Evolutionary conservation across 2,797 vertebrate genomes (phyloP), one percentile per base, ranked within the genome.

Genomic region (Danio tinwini): DNA sequence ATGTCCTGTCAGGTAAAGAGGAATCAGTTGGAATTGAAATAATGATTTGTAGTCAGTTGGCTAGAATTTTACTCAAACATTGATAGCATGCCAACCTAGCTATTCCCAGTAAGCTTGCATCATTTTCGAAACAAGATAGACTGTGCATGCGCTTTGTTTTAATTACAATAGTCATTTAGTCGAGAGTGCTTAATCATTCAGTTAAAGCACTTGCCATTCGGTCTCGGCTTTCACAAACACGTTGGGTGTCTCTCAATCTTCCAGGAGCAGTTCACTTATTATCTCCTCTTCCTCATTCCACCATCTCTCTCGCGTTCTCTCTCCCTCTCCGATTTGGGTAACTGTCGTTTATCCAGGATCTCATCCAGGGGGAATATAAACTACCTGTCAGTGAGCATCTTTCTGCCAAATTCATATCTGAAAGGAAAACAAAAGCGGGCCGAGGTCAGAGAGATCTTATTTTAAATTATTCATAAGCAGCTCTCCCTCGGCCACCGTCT

Each of bases 401-500:
- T 91, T 88, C 89, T 91, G 86, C 86, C 87, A 89, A 93, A 93
- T 93, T 93, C 91, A 92, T 93, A 93, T 92, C 91, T 89, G 89
- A 92, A 90, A 87, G 87, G 89, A 92, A 93, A 92, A 91, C 92
- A 91, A 90, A 91, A 89, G 89, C 88, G 89, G 87, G 89, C 85
- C 61, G 86, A 91, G 93, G 93, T 93, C 92, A 90, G 86, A 81
- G 91, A 90, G 92, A 90, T 91, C 90, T 80, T 87, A 93, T 29
- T 90, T 91, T 93, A 92, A 92, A 93, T 94, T 93, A 94, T 94
- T 94, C 92, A 93, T 93, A 88, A 85, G 86, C 88, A 83, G 86
- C 88, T 88, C 90, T 90, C 87, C 87, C 88, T 52, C 52, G 56
- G 73, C 76, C 76, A 45, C 65, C 19, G 21, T 82, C 78, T 78